phyloP scores from a whole-genome alignment of 2,797 vertebrate species.

The Helicolenus hilgendorfi region DNA sequence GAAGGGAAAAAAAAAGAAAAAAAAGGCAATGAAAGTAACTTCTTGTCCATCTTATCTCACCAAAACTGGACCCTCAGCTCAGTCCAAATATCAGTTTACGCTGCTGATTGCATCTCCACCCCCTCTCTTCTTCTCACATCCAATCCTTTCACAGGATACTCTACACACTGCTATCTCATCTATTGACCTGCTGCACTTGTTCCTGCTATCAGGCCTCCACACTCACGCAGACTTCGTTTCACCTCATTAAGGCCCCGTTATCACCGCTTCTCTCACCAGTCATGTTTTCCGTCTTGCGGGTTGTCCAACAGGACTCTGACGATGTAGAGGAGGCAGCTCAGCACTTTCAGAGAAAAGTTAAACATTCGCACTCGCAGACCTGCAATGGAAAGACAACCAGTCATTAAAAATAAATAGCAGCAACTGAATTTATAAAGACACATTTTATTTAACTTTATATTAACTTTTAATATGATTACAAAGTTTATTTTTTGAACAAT shows the following conservation, averaged over 20 bases:
- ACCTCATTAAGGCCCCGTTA: conserved; percentile 37
- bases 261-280: conserved; percentile 84
- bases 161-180: conserved; percentile 23
- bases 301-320: conserved; percentile 92
- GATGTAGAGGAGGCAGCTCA: conserved; percentile 94
- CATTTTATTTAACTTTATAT: background rate
- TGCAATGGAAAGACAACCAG: conserved; percentile 61
- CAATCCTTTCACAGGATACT: conserved; percentile 15
- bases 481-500: background rate
- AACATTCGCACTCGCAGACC: conserved; percentile 93
- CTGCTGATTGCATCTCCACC: conserved; percentile 13
- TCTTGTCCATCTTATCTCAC: conserved; percentile 1
- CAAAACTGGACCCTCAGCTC: background rate
- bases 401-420: background rate
- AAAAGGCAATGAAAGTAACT: conserved; percentile 4
- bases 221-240: conserved; percentile 46
- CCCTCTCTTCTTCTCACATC: background rate
- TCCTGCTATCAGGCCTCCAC: conserved; percentile 27
- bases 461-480: background rate
- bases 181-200: conserved; percentile 43
- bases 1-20: conserved; percentile 2
- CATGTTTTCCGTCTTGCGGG: conserved; percentile 85
- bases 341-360: conserved; percentile 92
- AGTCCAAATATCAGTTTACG: conserved; percentile 16
- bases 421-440: background rate